A percentile compares a stretch with the other conserved stretches of the same genome.
These are phyloP conservation scores for Sciaenops ocellatus DNA, from an alignment of 2,797 vertebrate species.

Conservation along the genomic window DNA sequence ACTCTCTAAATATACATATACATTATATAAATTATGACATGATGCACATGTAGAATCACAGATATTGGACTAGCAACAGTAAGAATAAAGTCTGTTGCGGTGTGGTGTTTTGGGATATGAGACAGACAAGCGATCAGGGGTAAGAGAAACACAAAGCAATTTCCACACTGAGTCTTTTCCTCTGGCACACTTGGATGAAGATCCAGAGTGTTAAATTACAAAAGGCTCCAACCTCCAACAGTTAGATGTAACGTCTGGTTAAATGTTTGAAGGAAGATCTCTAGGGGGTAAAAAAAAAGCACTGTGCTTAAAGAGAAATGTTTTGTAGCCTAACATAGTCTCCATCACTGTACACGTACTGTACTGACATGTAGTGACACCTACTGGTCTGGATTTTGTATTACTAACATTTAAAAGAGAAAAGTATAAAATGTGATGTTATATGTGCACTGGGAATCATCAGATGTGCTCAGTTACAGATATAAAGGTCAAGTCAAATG, in stretches of 20 bases:
- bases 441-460: neutral
- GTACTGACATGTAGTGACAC: neutral
- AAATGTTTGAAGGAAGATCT: neutral
- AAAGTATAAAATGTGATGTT: neutral
- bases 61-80: neutral
- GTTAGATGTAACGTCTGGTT: neutral
- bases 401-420: neutral
- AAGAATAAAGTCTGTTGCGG: neutral
- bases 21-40: neutral
- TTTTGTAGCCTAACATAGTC: neutral
- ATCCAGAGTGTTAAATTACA: neutral
- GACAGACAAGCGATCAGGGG: neutral
- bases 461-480: neutral
- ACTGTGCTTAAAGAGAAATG: too few relatives aligned
- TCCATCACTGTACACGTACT: neutral
- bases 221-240: neutral
- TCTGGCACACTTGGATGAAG: neutral
- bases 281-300: neutral
- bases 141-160: neutral
- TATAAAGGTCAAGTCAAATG: slow-evolving; percentile 19
- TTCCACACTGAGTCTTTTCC: neutral
- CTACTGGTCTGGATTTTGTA: neutral
- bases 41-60: neutral
- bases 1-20: neutral
- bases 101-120: neutral